Evolutionary conservation across 2,888 invertebrate genomes (phyloP), one percentile per base, ranked within the genome.

Genomic region (Trichogramma evanescens): DNA sequence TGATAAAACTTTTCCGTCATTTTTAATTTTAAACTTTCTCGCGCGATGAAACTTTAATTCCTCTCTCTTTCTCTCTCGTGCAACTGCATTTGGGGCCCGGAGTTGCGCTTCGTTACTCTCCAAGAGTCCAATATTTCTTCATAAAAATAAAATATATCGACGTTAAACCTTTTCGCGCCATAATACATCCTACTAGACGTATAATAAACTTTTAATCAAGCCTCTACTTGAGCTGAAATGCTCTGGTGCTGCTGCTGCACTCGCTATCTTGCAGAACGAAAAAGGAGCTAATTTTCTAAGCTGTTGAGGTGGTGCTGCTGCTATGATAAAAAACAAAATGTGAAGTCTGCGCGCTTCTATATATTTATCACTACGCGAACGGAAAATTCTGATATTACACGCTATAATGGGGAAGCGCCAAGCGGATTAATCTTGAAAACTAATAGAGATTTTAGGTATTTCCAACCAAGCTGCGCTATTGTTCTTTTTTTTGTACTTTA

Each of bases 361-460:
- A 26, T 26, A 26, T 26, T 2, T 26, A 26, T 26, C 26, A 26
- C 26, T 26, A 26, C 26, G 26, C 3, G 26, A 26, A 26, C 26
- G 26, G 26, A 26, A 26, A 26, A 26, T 26, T 26, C 26, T 26
- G 26, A 26, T 26, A 26, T 26, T 26, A 26, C 26, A 26, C 26
- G 26, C 26, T 26, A 26, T 26, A 26, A 26, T 26, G 26, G 26
- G 38, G 39, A 42, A 44, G 54, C 52, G 58, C 58, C 53, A 62
- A 54, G 62, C 62, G 62, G 59, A 63, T 59, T 63, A 63, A 63
- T 63, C 57, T 57, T 57, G 42, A 61, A 59, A 59, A 56, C 56
- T 54, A 62, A 62, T 57, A 61, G 26, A 26, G 59, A 62, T 62
- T 62, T 59, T 59, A 54, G 59, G 56, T 54, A 58, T 58, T 58